Base-by-base conservation (phyloP, 2,888 invertebrate species). In the Gymnoscelis rufifasciata region DNA sequence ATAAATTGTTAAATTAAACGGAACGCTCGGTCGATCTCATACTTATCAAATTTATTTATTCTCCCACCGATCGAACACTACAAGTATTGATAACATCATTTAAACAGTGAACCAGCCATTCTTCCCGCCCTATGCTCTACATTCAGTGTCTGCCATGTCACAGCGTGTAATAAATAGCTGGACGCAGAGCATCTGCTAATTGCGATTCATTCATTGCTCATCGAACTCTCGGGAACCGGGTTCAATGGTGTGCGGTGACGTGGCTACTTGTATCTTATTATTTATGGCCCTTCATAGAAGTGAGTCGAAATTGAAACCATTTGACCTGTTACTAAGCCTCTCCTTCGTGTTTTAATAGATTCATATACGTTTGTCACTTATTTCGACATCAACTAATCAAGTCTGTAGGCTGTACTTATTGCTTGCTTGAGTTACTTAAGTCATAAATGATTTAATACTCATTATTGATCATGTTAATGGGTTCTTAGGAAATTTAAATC, bases 171-270 rank as follows among this genome's bases (percentile, higher is more conserved):
- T 74, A 68, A 66, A 68, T 67, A 64, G 64, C 62, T 59, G 60
- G 55, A 59, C 60, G 54, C 50, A 51, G 59, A 69, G 64, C 82
- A 78, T 75, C 80, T 77, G 78, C 74, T 81, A 79, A 83, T 81
- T 81, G 72, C 69, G 56, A 60, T 55, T 62, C 65, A 77, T 74
- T 74, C 71, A 72, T 57, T 64, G 50, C 50, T 47, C 50, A 54
- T 55, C 38, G 24, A 43, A 30, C 38, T 26, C 37, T 23, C 26
- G 42, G 27, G 37, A 43, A 27, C 46, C 13, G 19, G 26, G 15
- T 41, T 44, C 36, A 36, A 47, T 47, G 24, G 19, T 38, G 23
- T 38, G 23, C 26, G 13, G 29, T 30, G 38, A 36, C 15, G 33
- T 37, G 30, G 24, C 29, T 30, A 12, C 35, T 30, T 31, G 23